phyloP scores from a whole-genome alignment of 1,140 invertebrate genomes.

The Drosophila mojavensis region DNA sequence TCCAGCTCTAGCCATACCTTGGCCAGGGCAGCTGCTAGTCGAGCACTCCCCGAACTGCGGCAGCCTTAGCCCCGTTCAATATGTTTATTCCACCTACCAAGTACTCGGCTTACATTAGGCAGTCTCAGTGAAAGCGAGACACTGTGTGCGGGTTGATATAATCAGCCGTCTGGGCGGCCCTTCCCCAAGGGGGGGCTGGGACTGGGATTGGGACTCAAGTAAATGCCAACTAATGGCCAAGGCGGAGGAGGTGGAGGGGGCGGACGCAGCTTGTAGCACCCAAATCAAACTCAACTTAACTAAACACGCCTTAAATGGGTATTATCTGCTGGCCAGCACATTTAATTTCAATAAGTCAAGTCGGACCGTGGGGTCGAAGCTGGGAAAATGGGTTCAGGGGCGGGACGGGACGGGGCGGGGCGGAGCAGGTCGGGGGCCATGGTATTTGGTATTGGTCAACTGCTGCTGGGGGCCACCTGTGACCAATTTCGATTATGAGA shows the following conservation, averaged over 20 bases:
- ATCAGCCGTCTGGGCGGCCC: slow-evolving; percentile 26
- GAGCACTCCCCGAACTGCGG: no score
- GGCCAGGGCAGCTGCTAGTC: no score
- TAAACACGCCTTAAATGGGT: slow-evolving; percentile 80
- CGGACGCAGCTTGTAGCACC: slow-evolving; percentile 30
- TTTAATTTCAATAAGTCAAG: slow-evolving; percentile 77
- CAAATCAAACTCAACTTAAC: slow-evolving; percentile 80
- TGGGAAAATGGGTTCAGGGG: neutral
- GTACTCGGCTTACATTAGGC: no score
- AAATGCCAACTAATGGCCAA: slow-evolving; percentile 39
- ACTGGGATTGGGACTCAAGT: slow-evolving; percentile 17
- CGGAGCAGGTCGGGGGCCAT: neutral
- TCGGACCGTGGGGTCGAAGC: neutral
- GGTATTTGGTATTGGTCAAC: slow-evolving; percentile 67
- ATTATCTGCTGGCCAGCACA: slow-evolving; percentile 75
- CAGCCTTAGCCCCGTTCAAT: no score
- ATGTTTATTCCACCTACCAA: no score
- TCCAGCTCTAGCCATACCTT: no score
- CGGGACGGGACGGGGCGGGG: neutral
- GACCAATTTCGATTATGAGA: slow-evolving; percentile 83
- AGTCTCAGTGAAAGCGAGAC: neutral
- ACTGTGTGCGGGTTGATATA: neutral
- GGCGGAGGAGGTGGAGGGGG: neutral
- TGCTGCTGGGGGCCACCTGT: slow-evolving; percentile 68
- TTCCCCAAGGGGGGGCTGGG: no score